These are phyloP conservation scores for Catharus minimus DNA, from an alignment of 2,113 vertebrate species.

Conservation along the genomic window DNA sequence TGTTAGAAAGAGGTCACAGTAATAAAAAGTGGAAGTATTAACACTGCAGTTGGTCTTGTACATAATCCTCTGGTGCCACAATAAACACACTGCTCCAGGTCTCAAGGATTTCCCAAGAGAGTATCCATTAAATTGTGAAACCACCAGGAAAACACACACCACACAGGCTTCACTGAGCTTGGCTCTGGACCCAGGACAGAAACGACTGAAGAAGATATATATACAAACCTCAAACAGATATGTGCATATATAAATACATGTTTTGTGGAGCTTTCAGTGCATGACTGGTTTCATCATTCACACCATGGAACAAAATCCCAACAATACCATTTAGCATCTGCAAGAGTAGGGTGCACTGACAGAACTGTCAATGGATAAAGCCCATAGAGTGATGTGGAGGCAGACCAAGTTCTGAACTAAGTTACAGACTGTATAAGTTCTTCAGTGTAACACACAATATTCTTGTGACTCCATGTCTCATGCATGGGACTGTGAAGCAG, in stretches of 20 bases:
- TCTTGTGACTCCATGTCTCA: fast-evolving
- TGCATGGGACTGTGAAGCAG: not conserved
- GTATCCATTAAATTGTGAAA: not conserved
- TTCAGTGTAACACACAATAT: not conserved
- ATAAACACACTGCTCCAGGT: not conserved
- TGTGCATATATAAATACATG: not conserved
- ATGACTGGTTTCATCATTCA: not conserved
- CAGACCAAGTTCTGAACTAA: not conserved
- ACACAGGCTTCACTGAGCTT: not conserved
- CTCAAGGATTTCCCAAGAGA: not conserved
- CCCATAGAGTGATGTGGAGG: not conserved
- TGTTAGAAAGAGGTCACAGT: not conserved
- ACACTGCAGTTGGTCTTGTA: not conserved
- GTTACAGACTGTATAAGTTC: not conserved
- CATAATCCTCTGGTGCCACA: not conserved
- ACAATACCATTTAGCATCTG: not conserved
- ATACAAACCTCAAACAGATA: not conserved
- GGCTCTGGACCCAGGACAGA: not conserved
- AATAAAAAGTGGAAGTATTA: not conserved
- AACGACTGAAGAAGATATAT: not conserved
- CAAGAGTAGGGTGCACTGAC: not conserved
- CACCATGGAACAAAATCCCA: not conserved
- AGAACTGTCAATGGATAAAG: not conserved
- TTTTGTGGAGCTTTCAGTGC: not conserved
- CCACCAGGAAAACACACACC: not conserved